These are phyloP conservation scores for Heliconius ethilla DNA, from an alignment of 2,888 invertebrate species.

Conservation along the genomic window DNA sequence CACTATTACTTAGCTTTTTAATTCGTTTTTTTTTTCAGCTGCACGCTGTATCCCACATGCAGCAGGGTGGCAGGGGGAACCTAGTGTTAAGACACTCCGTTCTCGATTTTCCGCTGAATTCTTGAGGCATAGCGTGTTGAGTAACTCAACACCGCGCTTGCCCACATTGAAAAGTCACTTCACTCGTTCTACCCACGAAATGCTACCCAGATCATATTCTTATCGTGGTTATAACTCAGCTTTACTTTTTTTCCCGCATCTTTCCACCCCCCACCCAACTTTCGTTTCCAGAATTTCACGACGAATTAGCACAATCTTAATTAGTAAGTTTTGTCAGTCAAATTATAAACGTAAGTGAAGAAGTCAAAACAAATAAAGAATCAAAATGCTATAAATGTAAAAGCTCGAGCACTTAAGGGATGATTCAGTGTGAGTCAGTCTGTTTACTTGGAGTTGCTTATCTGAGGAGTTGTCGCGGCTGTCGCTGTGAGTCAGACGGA, in stretches of 20 bases:
- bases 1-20: background rate
- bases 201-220: too few species aligned
- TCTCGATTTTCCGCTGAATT: background rate
- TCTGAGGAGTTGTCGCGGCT: slow-evolving; percentile 15
- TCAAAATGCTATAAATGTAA: background rate
- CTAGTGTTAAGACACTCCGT: background rate
- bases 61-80: too few species aligned
- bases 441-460: slow-evolving; percentile 14
- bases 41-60: too few species aligned
- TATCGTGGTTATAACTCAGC: too few species aligned
- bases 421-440: slow-evolving; percentile 31
- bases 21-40: too few species aligned
- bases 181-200: too few species aligned
- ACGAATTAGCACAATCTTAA: too few species aligned
- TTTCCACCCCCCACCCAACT: too few species aligned
- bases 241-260: too few species aligned
- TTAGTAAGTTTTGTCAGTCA: background rate
- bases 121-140: background rate
- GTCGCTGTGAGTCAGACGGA: slow-evolving; percentile 11
- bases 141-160: background rate
- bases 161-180: too few species aligned
- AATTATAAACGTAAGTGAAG: background rate
- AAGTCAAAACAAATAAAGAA: background rate
- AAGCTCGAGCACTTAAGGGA: slow-evolving; percentile 6
- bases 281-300: too few species aligned